Conservation (phyloP, 2,797 vertebrate species). For the Nyctalus aviator region DNA sequence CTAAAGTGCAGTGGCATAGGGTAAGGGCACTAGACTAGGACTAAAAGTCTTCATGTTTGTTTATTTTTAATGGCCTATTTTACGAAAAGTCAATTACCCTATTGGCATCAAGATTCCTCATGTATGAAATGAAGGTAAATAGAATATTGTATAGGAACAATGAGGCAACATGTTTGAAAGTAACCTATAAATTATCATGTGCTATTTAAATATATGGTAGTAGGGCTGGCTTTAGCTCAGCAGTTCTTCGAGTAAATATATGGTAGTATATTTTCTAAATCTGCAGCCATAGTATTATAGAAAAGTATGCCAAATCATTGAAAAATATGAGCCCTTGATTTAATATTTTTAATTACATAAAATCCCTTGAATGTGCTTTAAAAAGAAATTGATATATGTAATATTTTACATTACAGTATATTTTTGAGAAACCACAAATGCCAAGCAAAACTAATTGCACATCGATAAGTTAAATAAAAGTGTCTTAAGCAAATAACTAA, state of each 20-base stretch:
- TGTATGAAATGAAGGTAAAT: constrained; percentile 42
- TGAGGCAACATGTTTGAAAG: background rate
- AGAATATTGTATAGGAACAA: background rate
- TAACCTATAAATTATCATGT: background rate
- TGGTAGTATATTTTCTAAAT: background rate
- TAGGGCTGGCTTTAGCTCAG: no score
- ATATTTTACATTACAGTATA: background rate
- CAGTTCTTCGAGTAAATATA: no score
- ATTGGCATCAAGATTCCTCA: background rate
- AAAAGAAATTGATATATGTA: background rate
- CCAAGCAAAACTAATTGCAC: background rate
- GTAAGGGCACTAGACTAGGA: background rate
- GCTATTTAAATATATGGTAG: background rate
- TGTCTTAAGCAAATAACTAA: background rate
- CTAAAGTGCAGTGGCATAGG: background rate
- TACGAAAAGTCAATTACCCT: constrained; percentile 32
- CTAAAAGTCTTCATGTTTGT: background rate
- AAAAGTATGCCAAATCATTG: background rate
- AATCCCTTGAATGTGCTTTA: background rate
- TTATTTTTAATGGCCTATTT: background rate
- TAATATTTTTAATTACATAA: constrained; percentile 7
- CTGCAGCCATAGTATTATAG: background rate
- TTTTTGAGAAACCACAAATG: constrained; percentile 41
- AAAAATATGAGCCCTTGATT: constrained; percentile 11
- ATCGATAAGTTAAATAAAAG: background rate